Conservation (phyloP, 2,797 vertebrate genomes). For the Micropoecilia bifurca region DNA sequence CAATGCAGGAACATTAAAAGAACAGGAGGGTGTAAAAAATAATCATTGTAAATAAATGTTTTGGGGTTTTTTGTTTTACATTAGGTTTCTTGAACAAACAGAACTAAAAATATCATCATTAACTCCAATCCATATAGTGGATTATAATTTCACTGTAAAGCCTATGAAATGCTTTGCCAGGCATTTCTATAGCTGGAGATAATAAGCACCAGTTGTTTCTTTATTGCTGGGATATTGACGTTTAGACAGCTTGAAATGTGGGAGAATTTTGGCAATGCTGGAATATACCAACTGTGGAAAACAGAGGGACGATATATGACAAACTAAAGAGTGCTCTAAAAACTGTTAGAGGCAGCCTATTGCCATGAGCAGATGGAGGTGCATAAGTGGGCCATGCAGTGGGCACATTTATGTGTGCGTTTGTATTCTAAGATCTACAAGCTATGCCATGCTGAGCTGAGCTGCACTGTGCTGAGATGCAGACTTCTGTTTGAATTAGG, state of each 20-base stretch:
- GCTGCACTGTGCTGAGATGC: slow-evolving; percentile 65
- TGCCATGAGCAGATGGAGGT: slow-evolving; percentile 65
- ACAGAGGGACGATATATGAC: slow-evolving; percentile 48
- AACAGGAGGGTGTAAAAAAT: neutral
- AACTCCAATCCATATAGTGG: neutral
- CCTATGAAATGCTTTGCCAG: slow-evolving; percentile 17
- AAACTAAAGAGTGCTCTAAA: slow-evolving; percentile 35
- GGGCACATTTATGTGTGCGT: slow-evolving; percentile 28
- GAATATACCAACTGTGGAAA: slow-evolving; percentile 39
- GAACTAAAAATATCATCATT: neutral
- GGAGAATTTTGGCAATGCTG: slow-evolving; percentile 22
- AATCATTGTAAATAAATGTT: neutral
- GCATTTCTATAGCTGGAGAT: slow-evolving; percentile 38
- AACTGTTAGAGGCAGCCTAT: slow-evolving; percentile 35
- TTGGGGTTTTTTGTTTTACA: neutral
- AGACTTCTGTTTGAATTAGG: slow-evolving; percentile 73
- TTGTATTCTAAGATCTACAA: slow-evolving; percentile 63
- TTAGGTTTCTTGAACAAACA: slow-evolving; percentile 2
- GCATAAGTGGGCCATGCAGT: slow-evolving; percentile 61
- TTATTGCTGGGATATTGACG: slow-evolving; percentile 33
- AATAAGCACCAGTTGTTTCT: slow-evolving; percentile 32
- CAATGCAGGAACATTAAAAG: slow-evolving; percentile 8
- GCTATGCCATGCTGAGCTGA: slow-evolving; percentile 69
- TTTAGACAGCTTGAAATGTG: slow-evolving; percentile 33
- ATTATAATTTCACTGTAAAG: slow-evolving; percentile 39